Conservation (phyloP, 1,140 invertebrate genomes). For the Halotydeus destructor region DNA sequence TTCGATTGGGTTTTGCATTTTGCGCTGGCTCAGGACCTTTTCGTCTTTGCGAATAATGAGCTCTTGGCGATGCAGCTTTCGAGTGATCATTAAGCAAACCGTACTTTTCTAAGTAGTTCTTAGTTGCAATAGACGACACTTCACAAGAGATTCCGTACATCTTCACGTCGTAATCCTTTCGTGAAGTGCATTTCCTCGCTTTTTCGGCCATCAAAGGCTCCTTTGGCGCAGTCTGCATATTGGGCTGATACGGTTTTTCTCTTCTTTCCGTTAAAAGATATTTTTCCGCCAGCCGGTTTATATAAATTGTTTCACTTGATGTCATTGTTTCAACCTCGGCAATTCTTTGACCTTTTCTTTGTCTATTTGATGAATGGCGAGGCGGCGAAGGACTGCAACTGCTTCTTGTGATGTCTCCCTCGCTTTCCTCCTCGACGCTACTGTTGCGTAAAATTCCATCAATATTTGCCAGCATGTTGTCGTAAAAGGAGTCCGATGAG, state of each 20-base stretch:
- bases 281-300: no score
- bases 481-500: neutral
- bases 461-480: conserved; percentile 2
- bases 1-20: no score
- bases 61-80: neutral
- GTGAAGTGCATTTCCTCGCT: no score
- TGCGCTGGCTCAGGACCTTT: no score
- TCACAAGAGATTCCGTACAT: conserved; percentile 5
- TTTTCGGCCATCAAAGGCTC: no score
- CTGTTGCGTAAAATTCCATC: conserved; percentile 1
- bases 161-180: neutral
- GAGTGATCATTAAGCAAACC: conserved; percentile 1
- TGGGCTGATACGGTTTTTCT: no score
- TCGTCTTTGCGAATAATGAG: no score
- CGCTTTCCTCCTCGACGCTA: neutral
- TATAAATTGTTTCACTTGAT: conserved; percentile 5
- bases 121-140: conserved; percentile 10
- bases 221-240: no score
- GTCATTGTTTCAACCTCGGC: no score
- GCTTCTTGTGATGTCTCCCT: neutral
- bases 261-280: no score
- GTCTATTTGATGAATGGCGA: no score
- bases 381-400: conserved; percentile 2
- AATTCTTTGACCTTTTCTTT: no score
- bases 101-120: conserved; percentile 10